Evolutionary conservation across 2,888 invertebrate genomes (phyloP), one percentile per base, ranked within the genome.

Genomic region (Acanthopleura granulata): DNA sequence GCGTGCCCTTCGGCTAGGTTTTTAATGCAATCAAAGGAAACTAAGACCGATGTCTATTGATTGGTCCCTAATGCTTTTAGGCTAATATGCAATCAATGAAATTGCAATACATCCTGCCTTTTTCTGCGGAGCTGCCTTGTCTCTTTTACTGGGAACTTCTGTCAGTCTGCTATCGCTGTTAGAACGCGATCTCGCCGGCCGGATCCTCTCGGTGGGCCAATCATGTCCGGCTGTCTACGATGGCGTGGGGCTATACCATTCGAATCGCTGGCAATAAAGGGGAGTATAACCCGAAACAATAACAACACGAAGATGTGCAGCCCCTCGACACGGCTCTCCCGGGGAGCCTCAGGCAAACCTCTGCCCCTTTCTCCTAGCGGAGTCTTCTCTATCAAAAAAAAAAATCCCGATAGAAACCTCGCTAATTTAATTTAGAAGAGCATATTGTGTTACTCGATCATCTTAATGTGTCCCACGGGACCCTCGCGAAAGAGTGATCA

Each of bases 81-180:
- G 57, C n/a, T 57, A 57, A 57, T 57, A 57, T 57, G 57, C 57
- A 57, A 57, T 57, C 57, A 57, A 57, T 57, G 57, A 57, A 57
- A 57, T 57, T 57, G 57, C 22, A 22, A 22, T 22, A 57, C 57
- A 57, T 57, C n/a, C 18, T 57, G 18, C 57, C 57, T n/a, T 40
- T 40, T 40, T 18, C 57, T 57, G n/a, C 22, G 57, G 57, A 18
- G 57, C 57, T 57, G n/a, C 57, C 57, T 57, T 57, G 57, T 22
- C n/a, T 57, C 57, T 18, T 57, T 22, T 40, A 40, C 40, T 40
- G 40, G 40, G 57, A 18, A 22, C 22, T 57, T 57, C 57, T 57
- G 57, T 22, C 22, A n/a, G 57, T 22, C 57, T 6, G n/a, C 22
- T 57, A 57, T 57, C 57, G 22, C 22, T 22, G 57, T 6, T 57